These are phyloP conservation scores for Smittia aterrima DNA, from an alignment of 2,888 invertebrate species.

Conservation along the genomic window DNA sequence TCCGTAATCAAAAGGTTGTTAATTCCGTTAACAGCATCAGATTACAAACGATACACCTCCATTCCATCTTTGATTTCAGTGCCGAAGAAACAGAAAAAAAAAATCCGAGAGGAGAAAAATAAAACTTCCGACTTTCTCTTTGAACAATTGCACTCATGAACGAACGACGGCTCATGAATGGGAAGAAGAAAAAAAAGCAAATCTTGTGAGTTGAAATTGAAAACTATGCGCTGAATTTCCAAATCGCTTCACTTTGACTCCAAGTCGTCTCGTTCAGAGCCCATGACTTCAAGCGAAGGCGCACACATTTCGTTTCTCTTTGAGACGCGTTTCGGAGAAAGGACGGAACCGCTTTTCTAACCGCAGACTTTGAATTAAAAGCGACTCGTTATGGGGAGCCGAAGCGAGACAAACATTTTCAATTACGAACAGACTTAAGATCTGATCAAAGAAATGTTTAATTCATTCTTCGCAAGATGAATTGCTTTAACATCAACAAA, in stretches of 20 bases:
- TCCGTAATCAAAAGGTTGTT: no score
- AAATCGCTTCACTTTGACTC: conserved; percentile 13
- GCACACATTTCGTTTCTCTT: conserved; percentile 5
- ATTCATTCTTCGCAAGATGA: neutral
- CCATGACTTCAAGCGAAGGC: neutral
- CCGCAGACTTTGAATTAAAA: neutral
- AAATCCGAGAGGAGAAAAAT: neutral
- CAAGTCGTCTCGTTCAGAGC: neutral
- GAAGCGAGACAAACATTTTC: neutral
- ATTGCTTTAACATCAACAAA: neutral
- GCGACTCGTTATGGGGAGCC: neutral
- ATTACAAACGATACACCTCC: neutral
- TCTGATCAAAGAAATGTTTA: neutral
- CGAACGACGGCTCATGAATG: neutral
- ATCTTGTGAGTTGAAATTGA: neutral
- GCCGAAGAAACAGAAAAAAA: neutral
- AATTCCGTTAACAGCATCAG: no score
- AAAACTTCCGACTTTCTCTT: conserved; percentile 18
- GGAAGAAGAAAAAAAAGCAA: neutral
- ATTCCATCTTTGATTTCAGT: neutral
- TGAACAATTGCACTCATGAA: conserved; percentile 15
- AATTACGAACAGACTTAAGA: neutral
- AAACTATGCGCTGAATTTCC: conserved; percentile 7
- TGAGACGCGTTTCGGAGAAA: neutral
- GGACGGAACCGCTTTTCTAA: neutral